Percentiles rank a stretch among this genome's conserved stretches.
These are phyloP conservation scores for Unio pictorum DNA, from an alignment of 2,888 invertebrate species.

Conservation along the genomic window DNA sequence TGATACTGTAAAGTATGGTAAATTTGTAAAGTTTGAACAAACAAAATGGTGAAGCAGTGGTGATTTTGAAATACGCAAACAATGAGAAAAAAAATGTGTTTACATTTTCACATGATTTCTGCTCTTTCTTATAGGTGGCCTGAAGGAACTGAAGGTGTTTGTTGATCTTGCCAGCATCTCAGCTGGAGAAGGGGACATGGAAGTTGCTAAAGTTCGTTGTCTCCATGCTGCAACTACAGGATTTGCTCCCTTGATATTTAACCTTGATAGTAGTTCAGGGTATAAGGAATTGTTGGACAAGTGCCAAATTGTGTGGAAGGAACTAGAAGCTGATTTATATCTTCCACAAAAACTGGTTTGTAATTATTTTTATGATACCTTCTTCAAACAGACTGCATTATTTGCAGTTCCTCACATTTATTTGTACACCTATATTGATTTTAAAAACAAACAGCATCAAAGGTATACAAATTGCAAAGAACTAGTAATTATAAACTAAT, in stretches of 20 bases:
- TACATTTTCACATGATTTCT: no score
- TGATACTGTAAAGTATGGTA: no score
- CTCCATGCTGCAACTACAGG: slow-evolving; percentile 58
- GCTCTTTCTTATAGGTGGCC: slow-evolving; percentile 17
- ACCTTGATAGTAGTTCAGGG: slow-evolving; percentile 31
- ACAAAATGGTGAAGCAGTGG: no score
- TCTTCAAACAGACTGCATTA: no score
- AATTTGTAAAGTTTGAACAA: no score
- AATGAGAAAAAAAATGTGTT: no score
- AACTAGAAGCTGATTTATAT: slow-evolving; percentile 40
- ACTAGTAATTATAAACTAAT: no score
- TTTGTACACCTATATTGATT: no score
- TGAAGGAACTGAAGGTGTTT: slow-evolving; percentile 44
- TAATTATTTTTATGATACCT: background rate
- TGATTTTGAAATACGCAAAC: no score
- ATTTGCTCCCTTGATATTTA: slow-evolving; percentile 62
- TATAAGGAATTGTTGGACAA: slow-evolving; percentile 39
- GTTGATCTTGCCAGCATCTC: slow-evolving; percentile 62
- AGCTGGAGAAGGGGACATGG: slow-evolving; percentile 58
- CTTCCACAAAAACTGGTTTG: slow-evolving; percentile 56
- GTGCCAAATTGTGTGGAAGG: slow-evolving; percentile 53
- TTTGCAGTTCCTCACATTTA: no score
- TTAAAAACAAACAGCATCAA: no score
- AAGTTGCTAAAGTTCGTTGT: slow-evolving; percentile 52
- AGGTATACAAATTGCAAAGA: no score